Conservation (phyloP, 2,113 vertebrate genomes). For the Atherinomorus stipes region DNA sequence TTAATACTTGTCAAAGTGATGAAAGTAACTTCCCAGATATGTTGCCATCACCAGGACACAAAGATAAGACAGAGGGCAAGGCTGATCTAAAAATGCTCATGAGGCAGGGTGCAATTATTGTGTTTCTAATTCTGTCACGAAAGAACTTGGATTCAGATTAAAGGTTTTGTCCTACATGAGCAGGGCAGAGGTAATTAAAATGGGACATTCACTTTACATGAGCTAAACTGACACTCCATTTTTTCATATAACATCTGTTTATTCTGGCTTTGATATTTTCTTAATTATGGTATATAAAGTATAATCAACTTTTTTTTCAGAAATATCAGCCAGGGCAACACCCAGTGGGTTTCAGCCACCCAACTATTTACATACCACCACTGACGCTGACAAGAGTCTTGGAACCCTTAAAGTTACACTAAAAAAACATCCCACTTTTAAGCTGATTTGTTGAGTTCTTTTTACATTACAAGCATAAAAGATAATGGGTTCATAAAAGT, state of each 20-base stretch:
- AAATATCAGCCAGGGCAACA: conserved; percentile 58
- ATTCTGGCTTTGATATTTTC: conserved; percentile 47
- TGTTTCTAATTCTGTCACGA: conserved; percentile 50
- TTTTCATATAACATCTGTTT: conserved; percentile 56
- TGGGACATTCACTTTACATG: conserved; percentile 24
- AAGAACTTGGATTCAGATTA: conserved; percentile 49
- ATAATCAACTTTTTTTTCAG: conserved; percentile 34
- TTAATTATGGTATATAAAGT: conserved; percentile 62
- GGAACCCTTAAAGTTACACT: conserved; percentile 34
- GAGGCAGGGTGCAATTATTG: conserved; percentile 46
- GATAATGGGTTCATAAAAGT: not conserved
- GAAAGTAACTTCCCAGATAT: conserved; percentile 53
- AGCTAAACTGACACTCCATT: conserved; percentile 41
- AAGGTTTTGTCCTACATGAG: conserved; percentile 31
- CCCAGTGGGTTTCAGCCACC: conserved; percentile 60
- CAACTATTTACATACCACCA: conserved; percentile 45
- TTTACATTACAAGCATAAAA: not conserved
- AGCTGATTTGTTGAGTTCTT: not conserved
- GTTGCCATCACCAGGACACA: conserved; percentile 17
- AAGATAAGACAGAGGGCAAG: conserved; percentile 25
- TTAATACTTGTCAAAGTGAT: conserved; percentile 51
- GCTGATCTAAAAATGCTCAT: conserved; percentile 24
- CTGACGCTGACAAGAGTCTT: conserved; percentile 50
- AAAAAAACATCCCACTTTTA: conserved; percentile 27
- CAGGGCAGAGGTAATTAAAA: conserved; percentile 37